Evolutionary conservation across 2,113 vertebrate species (phyloP), one percentile per base, ranked within the genome.

Genomic region (Strix uralensis): DNA sequence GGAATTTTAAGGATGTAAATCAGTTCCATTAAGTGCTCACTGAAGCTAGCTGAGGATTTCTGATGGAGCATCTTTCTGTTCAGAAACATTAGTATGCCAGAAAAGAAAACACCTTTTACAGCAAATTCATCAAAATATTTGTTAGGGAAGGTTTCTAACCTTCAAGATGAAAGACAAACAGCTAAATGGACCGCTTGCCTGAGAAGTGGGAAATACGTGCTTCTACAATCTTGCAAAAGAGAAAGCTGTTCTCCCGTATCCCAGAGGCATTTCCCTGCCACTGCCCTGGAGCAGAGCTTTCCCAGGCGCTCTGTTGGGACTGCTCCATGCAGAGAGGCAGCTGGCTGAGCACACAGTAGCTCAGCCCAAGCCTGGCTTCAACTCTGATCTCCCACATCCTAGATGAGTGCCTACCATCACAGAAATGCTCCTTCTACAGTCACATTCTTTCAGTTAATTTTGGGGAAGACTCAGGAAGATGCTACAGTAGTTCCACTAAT

Each of bases 291-390:
- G 59, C 15, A 13, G 36, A 92, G 40, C 83, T 92, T 17, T 44
- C 57, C 44, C 40, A 77, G 47, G 6, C 32, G 70, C 59, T 75
- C 57, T 77, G 49, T 34, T 86, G 38, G 91, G 75, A 26, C 32
- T 72, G 44, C 26, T 94, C 86, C 83, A 69, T 34, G 40, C 80
- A 80, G 83, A 77, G 58, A 83, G 34, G 75, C 91, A 96, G 83
- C 83, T 95, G 80, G 58, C 51, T 16, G 67, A 93, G 55, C 81
- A 81, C 84, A 89, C 3, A 1, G 66, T 21, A 51, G 52, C 81
- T 96, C 90, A 94, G 66, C 81, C 65, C 73, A 55, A 92, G 51
- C n/a, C 73, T 95, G 78, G 73, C 61, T 95, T 92, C 77, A 62
- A 27, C 84, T 86, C 83, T 91, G 81, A 83, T 86, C 80, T 96